phyloP scores from a whole-genome alignment of 1,140 invertebrate genomes.

The Heliconius nattereri region DNA sequence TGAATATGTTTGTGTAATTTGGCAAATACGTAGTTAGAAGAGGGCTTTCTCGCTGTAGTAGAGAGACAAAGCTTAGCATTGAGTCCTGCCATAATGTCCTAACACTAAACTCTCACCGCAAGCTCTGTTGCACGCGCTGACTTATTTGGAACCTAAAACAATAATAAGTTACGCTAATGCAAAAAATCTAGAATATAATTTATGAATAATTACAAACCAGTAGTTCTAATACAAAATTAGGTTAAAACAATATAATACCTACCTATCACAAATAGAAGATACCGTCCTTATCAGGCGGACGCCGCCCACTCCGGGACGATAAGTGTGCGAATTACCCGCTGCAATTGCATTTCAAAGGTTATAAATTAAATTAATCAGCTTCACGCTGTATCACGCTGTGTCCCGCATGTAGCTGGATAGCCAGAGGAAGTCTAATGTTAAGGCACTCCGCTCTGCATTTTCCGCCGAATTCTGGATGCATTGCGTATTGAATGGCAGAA shows the following conservation, averaged over 20 bases:
- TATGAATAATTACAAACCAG: not conserved
- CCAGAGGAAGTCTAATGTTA: not conserved
- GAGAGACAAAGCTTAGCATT: not conserved
- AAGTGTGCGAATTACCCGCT: slow-evolving; percentile 31
- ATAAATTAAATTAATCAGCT: not conserved
- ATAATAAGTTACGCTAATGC: too few relatives aligned
- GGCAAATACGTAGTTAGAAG: too few relatives aligned
- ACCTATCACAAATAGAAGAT: slow-evolving; percentile 8
- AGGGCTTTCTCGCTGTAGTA: too few relatives aligned
- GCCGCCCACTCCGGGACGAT: slow-evolving; percentile 27
- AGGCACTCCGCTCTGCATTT: too few relatives aligned
- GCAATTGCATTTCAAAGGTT: slow-evolving; percentile 11
- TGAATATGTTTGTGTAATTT: too few relatives aligned
- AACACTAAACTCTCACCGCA: too few relatives aligned
- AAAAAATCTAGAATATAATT: too few relatives aligned
- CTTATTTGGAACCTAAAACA: too few relatives aligned
- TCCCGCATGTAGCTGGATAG: not conserved
- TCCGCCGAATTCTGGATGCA: too few relatives aligned
- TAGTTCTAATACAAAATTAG: not conserved
- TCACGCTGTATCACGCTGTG: not conserved
- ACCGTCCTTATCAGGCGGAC: slow-evolving; percentile 33
- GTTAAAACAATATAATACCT: not conserved
- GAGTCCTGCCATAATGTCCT: not conserved
- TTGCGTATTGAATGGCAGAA: too few relatives aligned
- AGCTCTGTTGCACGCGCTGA: too few relatives aligned